phyloP scores from a whole-genome alignment of 1,140 invertebrate species.

The Drosophila rhopaloa region DNA sequence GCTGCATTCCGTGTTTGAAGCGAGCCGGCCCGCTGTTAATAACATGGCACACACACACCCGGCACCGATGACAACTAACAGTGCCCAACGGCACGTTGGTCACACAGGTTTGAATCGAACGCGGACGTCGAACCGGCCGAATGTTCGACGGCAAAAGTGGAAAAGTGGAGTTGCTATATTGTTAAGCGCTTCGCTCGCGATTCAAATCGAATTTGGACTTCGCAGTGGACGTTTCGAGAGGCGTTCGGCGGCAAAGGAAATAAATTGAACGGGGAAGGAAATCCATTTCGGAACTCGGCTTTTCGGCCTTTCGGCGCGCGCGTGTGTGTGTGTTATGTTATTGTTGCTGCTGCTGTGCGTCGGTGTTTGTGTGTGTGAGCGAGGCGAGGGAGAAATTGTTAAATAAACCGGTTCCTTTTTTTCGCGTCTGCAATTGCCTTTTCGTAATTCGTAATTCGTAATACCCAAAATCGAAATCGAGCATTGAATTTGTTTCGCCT shows the following conservation, averaged over 20 bases:
- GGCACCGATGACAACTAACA: too few relatives aligned
- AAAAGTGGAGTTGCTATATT: neutral
- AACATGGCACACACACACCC: too few relatives aligned
- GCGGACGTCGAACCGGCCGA: neutral
- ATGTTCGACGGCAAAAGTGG: neutral
- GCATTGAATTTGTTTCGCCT: conserved; percentile 1
- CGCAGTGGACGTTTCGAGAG: conserved; percentile 1
- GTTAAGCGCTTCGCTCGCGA: neutral
- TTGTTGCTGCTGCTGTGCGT: conserved; percentile 11
- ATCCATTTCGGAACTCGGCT: conserved; percentile 8
- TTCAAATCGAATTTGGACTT: conserved; percentile 11
- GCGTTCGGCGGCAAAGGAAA: neutral
- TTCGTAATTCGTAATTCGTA: conserved; percentile 6
- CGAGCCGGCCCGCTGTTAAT: too few relatives aligned
- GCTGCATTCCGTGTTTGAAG: neutral
- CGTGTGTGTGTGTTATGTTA: conserved; percentile 20
- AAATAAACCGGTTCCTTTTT: conserved; percentile 38
- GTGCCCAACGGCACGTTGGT: neutral
- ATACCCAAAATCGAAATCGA: conserved; percentile 9
- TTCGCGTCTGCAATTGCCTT: conserved; percentile 15
- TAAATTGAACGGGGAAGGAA: neutral
- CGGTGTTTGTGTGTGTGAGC: conserved; percentile 13
- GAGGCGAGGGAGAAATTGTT: conserved; percentile 45
- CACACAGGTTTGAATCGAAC: neutral
- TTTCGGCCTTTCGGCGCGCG: conserved; percentile 8